These are phyloP conservation scores for Berghia stephanieae DNA, from an alignment of 1,140 invertebrate species.

Conservation along the genomic window DNA sequence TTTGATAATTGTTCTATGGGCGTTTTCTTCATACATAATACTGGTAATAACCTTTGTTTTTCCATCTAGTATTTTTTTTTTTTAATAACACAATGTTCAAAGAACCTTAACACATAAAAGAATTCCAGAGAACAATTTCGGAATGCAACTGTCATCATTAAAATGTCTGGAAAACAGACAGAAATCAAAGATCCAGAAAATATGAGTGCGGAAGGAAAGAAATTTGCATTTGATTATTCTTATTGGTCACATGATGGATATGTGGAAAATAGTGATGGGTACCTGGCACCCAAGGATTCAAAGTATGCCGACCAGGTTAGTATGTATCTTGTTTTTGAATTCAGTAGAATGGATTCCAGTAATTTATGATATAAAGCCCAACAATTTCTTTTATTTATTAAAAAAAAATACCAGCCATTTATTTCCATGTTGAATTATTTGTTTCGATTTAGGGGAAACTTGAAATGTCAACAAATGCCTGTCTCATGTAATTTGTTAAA, in stretches of 20 bases:
- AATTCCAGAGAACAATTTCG: constrained; percentile 71
- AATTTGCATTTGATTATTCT: constrained; percentile 73
- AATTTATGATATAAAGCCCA: no score
- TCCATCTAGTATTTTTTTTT: not conserved
- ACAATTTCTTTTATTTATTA: no score
- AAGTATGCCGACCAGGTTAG: constrained; percentile 63
- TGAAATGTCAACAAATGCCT: no score
- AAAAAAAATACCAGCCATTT: no score
- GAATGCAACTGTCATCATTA: constrained; percentile 70
- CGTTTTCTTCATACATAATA: no score
- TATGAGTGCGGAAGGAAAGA: constrained; percentile 65
- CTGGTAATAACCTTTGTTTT: no score
- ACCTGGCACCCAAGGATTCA: constrained; percentile 60
- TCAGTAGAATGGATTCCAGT: no score
- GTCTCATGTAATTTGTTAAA: no score
- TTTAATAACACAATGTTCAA: not conserved
- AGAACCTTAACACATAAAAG: constrained; percentile 60
- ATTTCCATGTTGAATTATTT: no score
- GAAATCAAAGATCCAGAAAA: constrained; percentile 70
- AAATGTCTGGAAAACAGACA: constrained; percentile 71
- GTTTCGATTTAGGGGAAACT: no score
- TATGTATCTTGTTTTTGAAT: not conserved
- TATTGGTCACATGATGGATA: constrained; percentile 76
- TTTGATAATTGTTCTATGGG: no score
- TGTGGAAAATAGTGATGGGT: constrained; percentile 68